Evolutionary conservation across 2,888 invertebrate species (phyloP), one percentile per base, ranked within the genome.

Genomic region (Eupithecia subfuscata): DNA sequence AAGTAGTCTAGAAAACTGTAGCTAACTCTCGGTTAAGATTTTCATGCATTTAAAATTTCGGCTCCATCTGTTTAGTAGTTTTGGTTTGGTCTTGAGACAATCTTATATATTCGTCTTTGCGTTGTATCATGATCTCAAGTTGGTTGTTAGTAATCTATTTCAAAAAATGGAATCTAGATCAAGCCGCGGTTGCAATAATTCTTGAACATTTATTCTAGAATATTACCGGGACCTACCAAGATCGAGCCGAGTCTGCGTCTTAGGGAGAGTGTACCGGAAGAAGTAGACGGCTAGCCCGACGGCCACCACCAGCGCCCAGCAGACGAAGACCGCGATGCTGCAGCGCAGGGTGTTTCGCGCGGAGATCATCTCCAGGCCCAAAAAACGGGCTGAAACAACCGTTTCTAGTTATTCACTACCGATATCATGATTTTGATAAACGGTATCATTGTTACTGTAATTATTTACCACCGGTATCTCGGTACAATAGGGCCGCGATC

Each of bases 251-350:
- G 78, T 82, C 74, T 82, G 84, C 22, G 84, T 82, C 75, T 77
- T 82, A 70, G 86, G 82, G 70, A 89, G 80, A 30, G 86, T 86
- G 80, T 86, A 84, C 80, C 86, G 83, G 83, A 91, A 80, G 79
- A 92, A 85, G 86, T 89, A 88, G 85, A 89, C 80, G 67, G 87
- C 86, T 71, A 94, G 87, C 52, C 86, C 90, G n/a, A 84, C 84
- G 64, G 90, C 89, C 30, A 93, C 90, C 52, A 92, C 80, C 75
- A 93, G 83, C 22, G 92, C 88, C 92, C 94, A 94, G 86, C 93
- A 93, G 79, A 92, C 90, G 88, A 91, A 94, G 79, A 94, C 92
- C 2, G 91, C 92, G 69, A 93, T 90, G 84, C 93, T 91, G 88
- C 93, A 93, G 75, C 94, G 92, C 7, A 77, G 87, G 76, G 78